Percentiles rank a stretch among this genome's conserved stretches.
Conservation (phyloP, 64 coral and sea anemone species). For the Catalaphyllia jardinei region DNA sequence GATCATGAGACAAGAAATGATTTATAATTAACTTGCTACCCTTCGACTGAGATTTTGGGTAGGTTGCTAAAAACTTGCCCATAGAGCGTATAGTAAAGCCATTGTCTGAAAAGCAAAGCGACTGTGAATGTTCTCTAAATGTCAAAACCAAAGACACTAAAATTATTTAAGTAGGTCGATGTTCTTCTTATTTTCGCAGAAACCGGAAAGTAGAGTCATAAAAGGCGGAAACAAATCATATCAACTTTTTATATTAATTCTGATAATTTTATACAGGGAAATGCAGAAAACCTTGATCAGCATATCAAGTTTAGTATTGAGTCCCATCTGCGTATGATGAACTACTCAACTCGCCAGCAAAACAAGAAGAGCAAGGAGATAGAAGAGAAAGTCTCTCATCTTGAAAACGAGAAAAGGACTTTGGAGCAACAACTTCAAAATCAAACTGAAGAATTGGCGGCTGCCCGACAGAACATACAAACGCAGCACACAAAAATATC, state of each 20-base stretch:
- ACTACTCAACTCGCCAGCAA: neutral
- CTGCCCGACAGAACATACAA: slow-evolving; percentile 34
- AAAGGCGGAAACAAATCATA: neutral
- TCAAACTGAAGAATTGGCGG: slow-evolving; percentile 16
- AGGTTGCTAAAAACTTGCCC: too few species aligned
- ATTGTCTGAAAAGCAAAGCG: too few species aligned
- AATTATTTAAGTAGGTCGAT: too few species aligned
- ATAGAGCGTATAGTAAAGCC: too few species aligned
- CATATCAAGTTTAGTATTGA: neutral
- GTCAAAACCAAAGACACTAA: too few species aligned
- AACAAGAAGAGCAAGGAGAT: neutral
- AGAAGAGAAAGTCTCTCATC: slow-evolving; percentile 7
- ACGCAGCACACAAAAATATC: slow-evolving; percentile 34
- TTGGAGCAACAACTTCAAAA: slow-evolving; percentile 34
- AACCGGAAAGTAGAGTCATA: neutral
- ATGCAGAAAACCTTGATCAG: neutral
- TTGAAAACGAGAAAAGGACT: neutral
- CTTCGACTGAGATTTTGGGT: too few species aligned
- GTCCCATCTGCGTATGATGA: slow-evolving; percentile 2
- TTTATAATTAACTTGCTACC: too few species aligned
- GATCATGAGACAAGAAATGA: too few species aligned
- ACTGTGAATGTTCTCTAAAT: too few species aligned
- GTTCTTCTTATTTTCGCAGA: neutral
- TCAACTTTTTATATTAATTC: neutral
- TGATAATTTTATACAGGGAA: neutral